These are phyloP conservation scores for Nesidiocoris tenuis DNA, from an alignment of 2,888 invertebrate species.

Conservation along the genomic window DNA sequence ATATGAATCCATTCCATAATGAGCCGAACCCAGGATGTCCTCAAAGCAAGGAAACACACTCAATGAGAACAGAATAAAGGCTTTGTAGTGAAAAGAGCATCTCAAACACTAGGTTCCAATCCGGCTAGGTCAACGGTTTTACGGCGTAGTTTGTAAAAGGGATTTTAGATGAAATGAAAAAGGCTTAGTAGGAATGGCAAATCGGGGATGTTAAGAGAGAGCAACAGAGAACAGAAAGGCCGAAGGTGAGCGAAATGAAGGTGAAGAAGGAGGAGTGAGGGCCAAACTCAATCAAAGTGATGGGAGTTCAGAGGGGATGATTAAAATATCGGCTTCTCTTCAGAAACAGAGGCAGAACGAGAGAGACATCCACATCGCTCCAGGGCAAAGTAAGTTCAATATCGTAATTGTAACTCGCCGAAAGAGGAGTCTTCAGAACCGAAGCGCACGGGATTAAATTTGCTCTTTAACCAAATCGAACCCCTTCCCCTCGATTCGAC, in stretches of 20 bases:
- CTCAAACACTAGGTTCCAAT: not conserved
- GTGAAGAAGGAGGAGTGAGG: conserved; percentile 1
- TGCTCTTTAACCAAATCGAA: not conserved
- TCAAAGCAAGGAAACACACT: no score
- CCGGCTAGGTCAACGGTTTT: conserved; percentile 7
- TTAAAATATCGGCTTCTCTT: conserved; percentile 41
- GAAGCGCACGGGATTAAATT: conserved; percentile 5
- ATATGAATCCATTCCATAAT: no score
- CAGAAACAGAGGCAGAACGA: conserved; percentile 23
- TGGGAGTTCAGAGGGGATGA: conserved; percentile 34
- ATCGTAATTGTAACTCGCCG: conserved; percentile 34
- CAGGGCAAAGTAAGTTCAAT: conserved; percentile 36
- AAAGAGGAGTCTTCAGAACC: conserved; percentile 17
- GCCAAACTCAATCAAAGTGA: conserved; percentile 40
- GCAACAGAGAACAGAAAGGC: not conserved
- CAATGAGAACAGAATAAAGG: no score
- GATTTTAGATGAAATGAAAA: conserved; percentile 35
- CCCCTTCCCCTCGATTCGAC: no score
- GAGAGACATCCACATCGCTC: not conserved
- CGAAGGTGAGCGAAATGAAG: not conserved
- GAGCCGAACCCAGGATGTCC: no score
- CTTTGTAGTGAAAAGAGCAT: not conserved
- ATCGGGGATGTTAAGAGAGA: not conserved
- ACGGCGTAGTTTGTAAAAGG: conserved; percentile 13
- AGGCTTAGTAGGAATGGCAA: conserved; percentile 19